Conservation (phyloP, 2,113 vertebrate genomes). For the Nothocercus julius region DNA sequence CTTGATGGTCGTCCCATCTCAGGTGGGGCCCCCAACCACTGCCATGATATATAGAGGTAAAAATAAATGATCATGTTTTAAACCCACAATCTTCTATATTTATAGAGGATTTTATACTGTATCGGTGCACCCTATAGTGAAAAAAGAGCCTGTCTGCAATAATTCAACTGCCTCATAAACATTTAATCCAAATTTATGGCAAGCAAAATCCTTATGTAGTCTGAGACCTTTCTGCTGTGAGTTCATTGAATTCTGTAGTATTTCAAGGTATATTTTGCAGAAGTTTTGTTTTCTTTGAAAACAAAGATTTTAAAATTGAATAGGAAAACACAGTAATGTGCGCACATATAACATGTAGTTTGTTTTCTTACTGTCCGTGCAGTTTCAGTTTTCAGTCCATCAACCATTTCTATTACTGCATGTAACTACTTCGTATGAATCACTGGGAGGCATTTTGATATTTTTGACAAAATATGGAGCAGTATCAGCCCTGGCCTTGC, state of each 20-base stretch:
- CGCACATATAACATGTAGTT: neutral
- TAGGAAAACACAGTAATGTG: neutral
- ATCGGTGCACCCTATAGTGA: neutral
- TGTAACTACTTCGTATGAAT: accelerated
- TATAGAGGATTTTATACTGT: neutral
- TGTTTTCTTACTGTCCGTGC: accelerated
- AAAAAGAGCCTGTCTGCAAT: neutral
- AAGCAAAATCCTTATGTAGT: neutral
- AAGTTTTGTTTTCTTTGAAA: neutral
- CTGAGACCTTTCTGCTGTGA: conserved; percentile 18
- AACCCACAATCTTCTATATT: neutral
- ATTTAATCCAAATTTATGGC: conserved; percentile 22
- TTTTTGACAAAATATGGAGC: neutral
- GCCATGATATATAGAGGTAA: neutral
- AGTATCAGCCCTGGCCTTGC: accelerated
- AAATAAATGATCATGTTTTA: conserved; percentile 8
- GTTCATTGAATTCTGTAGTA: conserved; percentile 20
- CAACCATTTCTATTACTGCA: neutral
- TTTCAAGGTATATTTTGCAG: neutral
- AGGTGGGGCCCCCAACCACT: neutral
- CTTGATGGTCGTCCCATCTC: neutral
- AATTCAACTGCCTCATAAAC: conserved; percentile 29
- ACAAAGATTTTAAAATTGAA: neutral
- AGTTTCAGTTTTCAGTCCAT: neutral
- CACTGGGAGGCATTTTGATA: neutral